A percentile compares a stretch with the other conserved stretches of the same genome.
phyloP scores from a whole-genome alignment of 2,113 vertebrate genomes.

The Sylvilagus bachmani region DNA sequence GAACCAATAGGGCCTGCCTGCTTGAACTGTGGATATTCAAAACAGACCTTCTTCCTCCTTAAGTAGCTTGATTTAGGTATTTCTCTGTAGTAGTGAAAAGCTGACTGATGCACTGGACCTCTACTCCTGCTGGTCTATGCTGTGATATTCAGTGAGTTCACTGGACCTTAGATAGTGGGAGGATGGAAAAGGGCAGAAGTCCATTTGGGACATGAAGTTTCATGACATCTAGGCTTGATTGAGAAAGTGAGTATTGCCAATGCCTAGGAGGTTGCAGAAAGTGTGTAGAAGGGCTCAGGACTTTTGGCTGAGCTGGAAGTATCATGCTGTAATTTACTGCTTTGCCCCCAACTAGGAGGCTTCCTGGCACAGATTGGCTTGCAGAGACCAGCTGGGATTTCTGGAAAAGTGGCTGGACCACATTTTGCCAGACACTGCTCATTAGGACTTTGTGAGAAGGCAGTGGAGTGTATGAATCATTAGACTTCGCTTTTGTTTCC shows the following conservation, averaged over 20 bases:
- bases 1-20: too few relatives aligned
- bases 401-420: constrained; percentile 96
- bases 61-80: too few relatives aligned
- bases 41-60: too few relatives aligned
- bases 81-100: too few relatives aligned
- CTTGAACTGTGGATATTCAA: too few relatives aligned
- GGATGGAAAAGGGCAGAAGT: constrained; percentile 88
- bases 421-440: constrained; percentile 92
- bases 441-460: constrained; percentile 96
- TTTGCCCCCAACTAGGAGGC: constrained; percentile 89
- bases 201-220: constrained; percentile 95
- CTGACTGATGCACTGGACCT: constrained; percentile 78
- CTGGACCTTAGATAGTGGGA: constrained; percentile 93
- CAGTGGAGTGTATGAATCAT: constrained; percentile 97
- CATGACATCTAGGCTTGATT: constrained; percentile 95
- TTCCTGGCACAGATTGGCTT: constrained; percentile 95
- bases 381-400: constrained; percentile 95
- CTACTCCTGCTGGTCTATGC: constrained; percentile 94
- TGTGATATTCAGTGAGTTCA: constrained; percentile 98
- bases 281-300: constrained; percentile 94
- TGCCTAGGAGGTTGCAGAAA: constrained; percentile 95
- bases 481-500: constrained; percentile 95
- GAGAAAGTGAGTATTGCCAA: constrained; percentile 94
- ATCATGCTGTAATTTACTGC: constrained; percentile 97
- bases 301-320: constrained; percentile 94